Conservation (phyloP, 2,113 vertebrate genomes). For the Xiphophorus hellerii region DNA sequence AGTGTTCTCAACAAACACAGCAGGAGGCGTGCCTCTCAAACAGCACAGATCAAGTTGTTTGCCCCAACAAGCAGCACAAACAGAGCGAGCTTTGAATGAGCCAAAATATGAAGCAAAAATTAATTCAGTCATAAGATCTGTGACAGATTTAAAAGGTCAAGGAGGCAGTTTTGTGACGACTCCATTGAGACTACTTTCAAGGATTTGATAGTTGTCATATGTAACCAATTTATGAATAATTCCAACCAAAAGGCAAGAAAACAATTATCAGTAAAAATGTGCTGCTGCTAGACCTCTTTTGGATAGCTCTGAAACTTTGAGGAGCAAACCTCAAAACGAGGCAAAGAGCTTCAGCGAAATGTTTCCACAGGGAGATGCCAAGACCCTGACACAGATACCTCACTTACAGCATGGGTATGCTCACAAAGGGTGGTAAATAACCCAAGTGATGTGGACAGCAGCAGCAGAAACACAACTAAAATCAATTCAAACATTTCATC, state of each 20-base stretch:
- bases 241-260: conserved; percentile 8
- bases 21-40: conserved; percentile 19
- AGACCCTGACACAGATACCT: conserved; percentile 64
- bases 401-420: conserved; percentile 46
- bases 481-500: conserved; percentile 3
- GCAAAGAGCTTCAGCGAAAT: conserved; percentile 53
- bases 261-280: neutral
- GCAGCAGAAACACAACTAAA: conserved; percentile 23
- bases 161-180: neutral
- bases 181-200: neutral
- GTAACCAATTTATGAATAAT: neutral
- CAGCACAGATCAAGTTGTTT: conserved; percentile 27
- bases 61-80: conserved; percentile 34
- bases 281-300: neutral
- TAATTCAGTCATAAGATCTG: neutral
- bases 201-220: neutral
- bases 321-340: neutral
- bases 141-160: neutral
- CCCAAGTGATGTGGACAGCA: conserved; percentile 42
- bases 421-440: conserved; percentile 53
- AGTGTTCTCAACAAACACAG: conserved; percentile 27
- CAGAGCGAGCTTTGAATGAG: neutral
- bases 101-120: neutral
- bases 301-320: conserved; percentile 13
- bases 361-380: conserved; percentile 66